phyloP scores from a whole-genome alignment of 1,140 invertebrate genomes.

The Drosophila serrata region DNA sequence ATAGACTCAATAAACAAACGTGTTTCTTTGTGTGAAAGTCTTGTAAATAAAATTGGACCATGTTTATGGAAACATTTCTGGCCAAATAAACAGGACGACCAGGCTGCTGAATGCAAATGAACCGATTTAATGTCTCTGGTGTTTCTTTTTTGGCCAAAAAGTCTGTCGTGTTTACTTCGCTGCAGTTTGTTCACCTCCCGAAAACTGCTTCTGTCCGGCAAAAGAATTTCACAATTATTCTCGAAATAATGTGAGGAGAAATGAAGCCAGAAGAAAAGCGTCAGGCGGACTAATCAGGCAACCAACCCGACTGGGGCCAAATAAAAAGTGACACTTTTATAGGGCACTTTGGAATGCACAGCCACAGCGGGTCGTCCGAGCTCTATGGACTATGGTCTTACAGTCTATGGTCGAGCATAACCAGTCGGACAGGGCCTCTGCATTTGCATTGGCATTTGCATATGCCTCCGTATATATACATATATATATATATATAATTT shows the following conservation, averaged over 20 bases:
- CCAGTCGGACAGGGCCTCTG: slow-evolving; percentile 43
- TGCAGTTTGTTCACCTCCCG: slow-evolving; percentile 63
- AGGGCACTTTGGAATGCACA: slow-evolving; percentile 72
- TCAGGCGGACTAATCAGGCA: slow-evolving; percentile 57
- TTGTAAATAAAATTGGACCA: slow-evolving; percentile 42
- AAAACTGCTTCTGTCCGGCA: slow-evolving; percentile 14
- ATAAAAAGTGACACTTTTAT: slow-evolving; percentile 82
- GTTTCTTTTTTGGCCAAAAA: slow-evolving; percentile 46
- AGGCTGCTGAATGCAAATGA: slow-evolving; percentile 44
- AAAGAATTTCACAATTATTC: slow-evolving; percentile 15
- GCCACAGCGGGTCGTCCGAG: slow-evolving; percentile 52
- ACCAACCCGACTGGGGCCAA: slow-evolving; percentile 33
- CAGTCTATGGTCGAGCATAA: slow-evolving; percentile 54
- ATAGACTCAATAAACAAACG: slow-evolving; percentile 28
- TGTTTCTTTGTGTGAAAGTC: slow-evolving; percentile 37
- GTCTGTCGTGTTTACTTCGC: slow-evolving; percentile 28
- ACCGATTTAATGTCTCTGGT: slow-evolving; percentile 36
- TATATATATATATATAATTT: slow-evolving; percentile 54
- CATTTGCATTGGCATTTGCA: slow-evolving; percentile 54
- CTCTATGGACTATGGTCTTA: slow-evolving; percentile 10
- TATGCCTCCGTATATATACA: slow-evolving; percentile 37
- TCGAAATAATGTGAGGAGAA: neutral
- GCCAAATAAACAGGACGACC: slow-evolving; percentile 64
- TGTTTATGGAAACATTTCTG: slow-evolving; percentile 65
- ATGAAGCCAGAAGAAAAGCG: neutral